Evolutionary conservation across 23 tunicate genomes (phyloP).

Genomic region (Ascidia mentula): DNA sequence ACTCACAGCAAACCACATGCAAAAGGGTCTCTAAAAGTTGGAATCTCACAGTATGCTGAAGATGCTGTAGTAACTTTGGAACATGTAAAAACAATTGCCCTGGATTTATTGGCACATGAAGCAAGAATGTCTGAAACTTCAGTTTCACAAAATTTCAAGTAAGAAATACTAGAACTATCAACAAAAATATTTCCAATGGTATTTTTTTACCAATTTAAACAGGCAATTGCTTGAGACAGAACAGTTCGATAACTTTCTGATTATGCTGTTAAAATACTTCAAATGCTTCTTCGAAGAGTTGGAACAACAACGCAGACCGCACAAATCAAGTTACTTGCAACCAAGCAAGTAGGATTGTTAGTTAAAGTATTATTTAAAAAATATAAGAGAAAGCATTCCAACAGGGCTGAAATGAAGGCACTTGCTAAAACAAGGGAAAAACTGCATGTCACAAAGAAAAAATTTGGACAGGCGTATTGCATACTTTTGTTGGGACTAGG

Average conservation of each 20-base stretch:
- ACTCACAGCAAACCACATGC: background rate
- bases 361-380: background rate
- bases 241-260: constrained; percentile 74
- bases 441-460: constrained; percentile 51
- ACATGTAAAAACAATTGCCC: constrained; percentile 66
- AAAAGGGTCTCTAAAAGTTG: constrained; percentile 23
- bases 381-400: background rate
- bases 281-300: constrained; percentile 61
- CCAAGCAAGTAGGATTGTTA: constrained; percentile 75
- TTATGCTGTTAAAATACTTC: constrained; percentile 64
- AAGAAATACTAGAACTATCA: too few species aligned
- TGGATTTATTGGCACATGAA: constrained; percentile 40
- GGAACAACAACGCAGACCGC: constrained; percentile 68
- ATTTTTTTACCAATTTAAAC: constrained; percentile 8
- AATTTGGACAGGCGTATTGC: constrained; percentile 78
- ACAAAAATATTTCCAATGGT: background rate
- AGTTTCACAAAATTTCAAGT: too few species aligned
- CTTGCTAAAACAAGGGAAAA: constrained; percentile 51
- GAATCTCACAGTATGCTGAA: background rate
- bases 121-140: too few species aligned
- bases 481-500: constrained; percentile 68
- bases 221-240: constrained; percentile 36
- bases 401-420: constrained; percentile 71
- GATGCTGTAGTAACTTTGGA: constrained; percentile 49
- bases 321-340: constrained; percentile 63